phyloP scores from a whole-genome alignment of 2,113 vertebrate species.

The Megatriorchis doriae region DNA sequence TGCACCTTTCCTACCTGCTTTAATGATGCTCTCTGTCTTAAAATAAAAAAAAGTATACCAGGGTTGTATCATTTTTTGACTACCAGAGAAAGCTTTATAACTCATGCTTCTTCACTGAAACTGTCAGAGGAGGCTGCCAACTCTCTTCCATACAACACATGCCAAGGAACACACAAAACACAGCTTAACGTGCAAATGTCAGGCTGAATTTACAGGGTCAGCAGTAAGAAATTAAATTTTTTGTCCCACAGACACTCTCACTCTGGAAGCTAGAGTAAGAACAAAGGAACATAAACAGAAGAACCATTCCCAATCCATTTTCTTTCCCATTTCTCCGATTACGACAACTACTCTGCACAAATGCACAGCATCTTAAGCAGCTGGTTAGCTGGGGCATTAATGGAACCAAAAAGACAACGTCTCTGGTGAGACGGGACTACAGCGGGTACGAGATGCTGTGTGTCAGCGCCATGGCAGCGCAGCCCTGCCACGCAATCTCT shows the following conservation, averaged over 20 bases:
- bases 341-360: neutral
- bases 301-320: fast-evolving
- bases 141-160: neutral
- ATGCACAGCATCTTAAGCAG: neutral
- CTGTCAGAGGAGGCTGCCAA: neutral
- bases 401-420: fast-evolving
- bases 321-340: neutral
- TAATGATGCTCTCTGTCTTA: neutral
- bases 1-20: neutral
- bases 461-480: too few relatives aligned
- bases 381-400: neutral
- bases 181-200: neutral
- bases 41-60: neutral
- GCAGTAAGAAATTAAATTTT: neutral
- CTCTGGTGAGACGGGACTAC: neutral
- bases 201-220: neutral
- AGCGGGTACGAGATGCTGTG: neutral
- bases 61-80: neutral
- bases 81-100: neutral
- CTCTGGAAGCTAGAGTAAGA: neutral
- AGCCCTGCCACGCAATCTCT: neutral
- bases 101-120: neutral
- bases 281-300: neutral
- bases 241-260: neutral
- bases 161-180: neutral